phyloP scores from a whole-genome alignment of 2,113 vertebrate genomes.

The Lamprotornis superbus region DNA sequence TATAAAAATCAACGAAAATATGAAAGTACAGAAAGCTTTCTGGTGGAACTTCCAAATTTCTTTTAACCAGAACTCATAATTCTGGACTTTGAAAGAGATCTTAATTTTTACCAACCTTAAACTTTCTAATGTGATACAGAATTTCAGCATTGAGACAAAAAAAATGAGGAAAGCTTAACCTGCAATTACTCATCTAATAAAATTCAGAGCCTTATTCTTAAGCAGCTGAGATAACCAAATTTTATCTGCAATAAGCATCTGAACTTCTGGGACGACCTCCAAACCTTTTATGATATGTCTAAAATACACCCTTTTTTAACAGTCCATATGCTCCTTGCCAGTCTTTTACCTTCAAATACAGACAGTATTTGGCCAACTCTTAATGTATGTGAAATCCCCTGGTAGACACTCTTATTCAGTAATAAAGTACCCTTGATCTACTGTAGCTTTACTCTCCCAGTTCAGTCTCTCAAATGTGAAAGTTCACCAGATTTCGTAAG shows the following conservation, averaged over 20 bases:
- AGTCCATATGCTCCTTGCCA: conserved; percentile 11
- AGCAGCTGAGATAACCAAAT: conserved; percentile 1
- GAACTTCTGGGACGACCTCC: conserved; percentile 46
- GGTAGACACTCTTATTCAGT: conserved; percentile 6
- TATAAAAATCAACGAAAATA: background rate
- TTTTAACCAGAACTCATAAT: background rate
- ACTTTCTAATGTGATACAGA: background rate
- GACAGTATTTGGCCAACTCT: background rate
- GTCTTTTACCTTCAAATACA: background rate
- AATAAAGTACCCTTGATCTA: conserved; percentile 44
- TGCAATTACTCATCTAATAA: conserved; percentile 27
- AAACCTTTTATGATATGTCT: conserved; percentile 40
- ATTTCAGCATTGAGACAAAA: background rate
- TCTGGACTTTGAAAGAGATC: background rate
- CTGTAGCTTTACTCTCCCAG: background rate
- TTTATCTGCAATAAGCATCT: conserved; percentile 41
- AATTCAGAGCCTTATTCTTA: background rate
- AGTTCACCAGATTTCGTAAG: background rate
- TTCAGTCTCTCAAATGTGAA: conserved; percentile 9
- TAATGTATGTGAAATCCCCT: conserved; percentile 32
- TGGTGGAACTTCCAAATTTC: background rate
- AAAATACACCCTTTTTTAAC: conserved; percentile 25
- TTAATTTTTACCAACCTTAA: background rate
- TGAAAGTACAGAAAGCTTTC: background rate
- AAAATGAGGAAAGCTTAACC: background rate